phyloP scores from a whole-genome alignment of 2,113 vertebrate species.

The Puma concolor region DNA sequence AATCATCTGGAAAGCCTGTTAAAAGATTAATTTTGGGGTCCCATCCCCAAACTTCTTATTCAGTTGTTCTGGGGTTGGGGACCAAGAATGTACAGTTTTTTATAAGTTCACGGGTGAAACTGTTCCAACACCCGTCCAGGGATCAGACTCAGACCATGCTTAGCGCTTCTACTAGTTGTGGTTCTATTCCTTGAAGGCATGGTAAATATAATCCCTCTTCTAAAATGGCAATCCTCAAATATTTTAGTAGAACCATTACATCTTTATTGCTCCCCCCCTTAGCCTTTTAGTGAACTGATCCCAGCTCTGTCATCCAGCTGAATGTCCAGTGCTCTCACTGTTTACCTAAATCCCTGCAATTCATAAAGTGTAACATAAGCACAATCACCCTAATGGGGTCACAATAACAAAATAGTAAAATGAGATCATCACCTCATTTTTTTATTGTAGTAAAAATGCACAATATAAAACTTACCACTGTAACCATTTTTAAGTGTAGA shows the following conservation, averaged over 20 bases:
- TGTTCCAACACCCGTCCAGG: not conserved
- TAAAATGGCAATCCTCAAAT: not conserved
- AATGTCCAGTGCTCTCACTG: not conserved
- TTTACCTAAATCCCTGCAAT: conserved; percentile 11
- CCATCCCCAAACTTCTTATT: not conserved
- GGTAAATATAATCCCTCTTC: not conserved
- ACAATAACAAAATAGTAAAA: not conserved
- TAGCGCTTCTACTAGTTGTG: not conserved
- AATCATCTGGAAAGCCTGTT: not conserved
- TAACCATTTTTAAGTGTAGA: not conserved
- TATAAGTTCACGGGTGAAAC: not conserved
- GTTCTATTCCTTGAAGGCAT: not conserved
- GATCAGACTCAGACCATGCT: not conserved
- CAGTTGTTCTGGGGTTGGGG: not conserved
- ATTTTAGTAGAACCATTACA: not conserved
- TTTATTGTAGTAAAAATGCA: not conserved
- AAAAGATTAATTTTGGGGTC: not conserved
- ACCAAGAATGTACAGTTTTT: not conserved
- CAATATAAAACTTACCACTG: not conserved
- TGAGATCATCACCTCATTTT: not conserved
- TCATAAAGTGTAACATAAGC: conserved; percentile 15
- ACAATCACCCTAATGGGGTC: not conserved
- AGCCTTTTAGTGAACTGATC: not conserved
- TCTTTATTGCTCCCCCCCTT: not conserved
- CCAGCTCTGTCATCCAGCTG: not conserved